These are phyloP conservation scores for Tiliacea citrago DNA, from an alignment of 2,888 invertebrate genomes.

Conservation along the genomic window DNA sequence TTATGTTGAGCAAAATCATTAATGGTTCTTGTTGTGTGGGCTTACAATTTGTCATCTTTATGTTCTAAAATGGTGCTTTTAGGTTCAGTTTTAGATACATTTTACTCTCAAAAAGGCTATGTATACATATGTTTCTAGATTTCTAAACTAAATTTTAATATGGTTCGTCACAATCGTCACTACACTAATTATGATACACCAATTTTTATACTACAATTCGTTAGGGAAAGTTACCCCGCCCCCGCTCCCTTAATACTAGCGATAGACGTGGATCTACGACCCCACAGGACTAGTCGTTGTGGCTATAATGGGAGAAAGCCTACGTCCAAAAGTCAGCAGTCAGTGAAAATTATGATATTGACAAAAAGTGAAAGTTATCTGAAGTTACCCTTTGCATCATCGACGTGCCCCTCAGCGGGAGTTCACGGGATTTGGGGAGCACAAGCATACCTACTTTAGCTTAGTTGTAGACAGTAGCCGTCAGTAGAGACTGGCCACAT, in stretches of 20 bases:
- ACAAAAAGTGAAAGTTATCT: neutral
- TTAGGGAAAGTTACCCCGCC: no score
- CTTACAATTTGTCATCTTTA: neutral
- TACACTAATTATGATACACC: neutral
- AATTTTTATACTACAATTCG: no score
- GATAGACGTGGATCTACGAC: neutral
- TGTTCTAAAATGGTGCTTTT: neutral
- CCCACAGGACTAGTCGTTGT: neutral
- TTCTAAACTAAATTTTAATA: neutral
- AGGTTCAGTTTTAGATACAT: neutral
- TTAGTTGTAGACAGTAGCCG: neutral
- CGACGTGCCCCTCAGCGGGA: no score
- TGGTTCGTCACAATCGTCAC: neutral
- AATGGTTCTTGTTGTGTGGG: conserved; percentile 11
- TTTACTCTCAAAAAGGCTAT: neutral
- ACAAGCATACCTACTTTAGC: no score
- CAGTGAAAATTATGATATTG: no score
- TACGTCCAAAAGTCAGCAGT: neutral
- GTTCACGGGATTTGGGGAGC: no score
- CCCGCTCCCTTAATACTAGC: neutral
- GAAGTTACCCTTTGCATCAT: neutral
- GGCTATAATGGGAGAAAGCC: neutral
- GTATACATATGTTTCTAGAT: no score
- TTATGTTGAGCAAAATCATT: conserved; percentile 42
- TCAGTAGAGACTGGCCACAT: neutral